Base-by-base conservation (phyloP, 53 echinoderm and acorn worm species). In the Henricia sp. region DNA sequence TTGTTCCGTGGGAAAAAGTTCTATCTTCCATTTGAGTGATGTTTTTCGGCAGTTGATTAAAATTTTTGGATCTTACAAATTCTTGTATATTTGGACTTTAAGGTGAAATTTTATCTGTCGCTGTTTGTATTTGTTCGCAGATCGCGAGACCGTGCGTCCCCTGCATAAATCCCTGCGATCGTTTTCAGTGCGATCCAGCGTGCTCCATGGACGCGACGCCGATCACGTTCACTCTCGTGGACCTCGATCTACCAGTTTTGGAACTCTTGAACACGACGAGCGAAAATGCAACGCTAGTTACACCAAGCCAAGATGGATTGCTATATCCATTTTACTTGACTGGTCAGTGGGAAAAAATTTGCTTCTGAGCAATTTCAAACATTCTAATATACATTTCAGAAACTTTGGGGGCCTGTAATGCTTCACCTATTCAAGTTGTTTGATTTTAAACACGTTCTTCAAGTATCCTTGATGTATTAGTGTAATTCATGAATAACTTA, bases 111-210 rank as follows among this genome's bases (percentile, higher is more conserved):
- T 32, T 60, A 25, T 10, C 28, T 30, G 14, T 1, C 10, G 26
- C 12, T 43, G 13, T 70, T 10, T 42, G 1, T 70, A 16, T 26
- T 29, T 66, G 41, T 68, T 23, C 14, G 28, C 38, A 88, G 88
- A 30, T 88, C 50, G 83, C 52, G 1, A 63, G 44, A 50, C 88
- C 88, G 52, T 88, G 88, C 68, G 63, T 88, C 10, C 83, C 88
- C 9, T 88, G 88, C 44, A 55, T 72, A 35, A 42, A 27, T 52
- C 50, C 72, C 13, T 88, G 88, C 44, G 88, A 83, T 60, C 39
- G 44, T 14, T 71, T 54, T 10, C 60, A 88, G 37, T 86, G 88
- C 73, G 72, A 83, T 37, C 34, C 25, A 10, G 14, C 54, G 2
- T 88, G 88, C 38, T 68, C 82, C 37, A 62, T 50, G 21, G 82